These are phyloP conservation scores for Trididemnum clinides DNA, from an alignment of 23 tunicate species.

Conservation along the genomic window DNA sequence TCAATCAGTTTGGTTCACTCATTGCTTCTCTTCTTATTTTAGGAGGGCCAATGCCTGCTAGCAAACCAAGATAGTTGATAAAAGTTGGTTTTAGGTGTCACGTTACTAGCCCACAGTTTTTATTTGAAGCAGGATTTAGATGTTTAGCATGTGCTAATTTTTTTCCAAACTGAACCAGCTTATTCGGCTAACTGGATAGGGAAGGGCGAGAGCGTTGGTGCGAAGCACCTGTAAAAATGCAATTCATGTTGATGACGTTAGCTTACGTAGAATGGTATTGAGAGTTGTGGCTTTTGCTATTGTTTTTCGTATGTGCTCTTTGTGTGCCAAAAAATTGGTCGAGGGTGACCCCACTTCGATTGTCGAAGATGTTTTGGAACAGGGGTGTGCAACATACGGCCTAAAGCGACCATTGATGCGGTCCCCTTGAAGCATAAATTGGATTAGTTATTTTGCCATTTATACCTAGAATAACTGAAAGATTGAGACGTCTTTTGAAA, in stretches of 20 bases:
- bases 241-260: background rate
- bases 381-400: too few species aligned
- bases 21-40: background rate
- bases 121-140: background rate
- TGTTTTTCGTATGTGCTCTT: background rate
- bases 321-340: background rate
- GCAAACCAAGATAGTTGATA: background rate
- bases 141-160: background rate
- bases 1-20: background rate
- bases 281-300: background rate
- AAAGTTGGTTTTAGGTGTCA: conserved; percentile 1
- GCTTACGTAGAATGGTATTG: background rate
- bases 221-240: background rate
- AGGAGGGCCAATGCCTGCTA: conserved; percentile 12
- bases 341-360: background rate
- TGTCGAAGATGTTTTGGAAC: too few species aligned
- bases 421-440: too few species aligned
- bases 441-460: too few species aligned
- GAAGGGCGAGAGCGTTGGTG: too few species aligned
- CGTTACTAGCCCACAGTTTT: background rate
- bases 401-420: too few species aligned
- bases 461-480: too few species aligned
- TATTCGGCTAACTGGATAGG: background rate
- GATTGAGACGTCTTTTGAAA: too few species aligned
- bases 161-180: background rate